Base-by-base conservation (phyloP, 2,113 vertebrate species). In the Macrotus californicus region DNA sequence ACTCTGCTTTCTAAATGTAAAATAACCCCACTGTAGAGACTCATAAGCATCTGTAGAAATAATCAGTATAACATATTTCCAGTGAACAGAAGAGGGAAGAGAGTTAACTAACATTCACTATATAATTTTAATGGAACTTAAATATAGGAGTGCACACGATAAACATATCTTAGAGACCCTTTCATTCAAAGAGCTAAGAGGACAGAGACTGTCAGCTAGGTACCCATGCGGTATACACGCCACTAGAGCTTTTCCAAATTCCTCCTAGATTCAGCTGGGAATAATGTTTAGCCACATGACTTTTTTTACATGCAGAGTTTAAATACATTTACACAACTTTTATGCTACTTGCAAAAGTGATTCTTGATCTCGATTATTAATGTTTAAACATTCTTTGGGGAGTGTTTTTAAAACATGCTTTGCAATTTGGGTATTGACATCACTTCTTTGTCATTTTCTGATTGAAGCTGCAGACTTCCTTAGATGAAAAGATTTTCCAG, bases 111-210 rank as follows among this genome's bases (percentile, higher is more conserved):
- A 66, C 24, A 43, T 2, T 91, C n/a, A 61, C 4, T 41, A 6
- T 54, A 46, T 86, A 89, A 76, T 80, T 83, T 90, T 95, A 85
- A 41, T 93, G 39, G 54, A 88, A 94, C 80, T 69, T 92, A 93
- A 80, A 93, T 87, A 39, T 18, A 80, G 12, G n/a, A 69, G 19
- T 94, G 93, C 59, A 96, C 11, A 91, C 81, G 75, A 79, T 95
- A 95, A 77, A 59, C 29, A 80, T 29, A 72, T 89, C 24, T 86
- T 77, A 79, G 69, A 75, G 22, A 88, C 6, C 11, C 61, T 86
- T 94, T 76, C 76, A 50, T 79, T 14, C 59, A 89, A 83, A 50
- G 61, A 81, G 3, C 24, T 66, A 64, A 76, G 64, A 95, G 66
- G 7, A 48, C 46, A 84, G 46, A 94, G 11, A 64, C 14, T 24